Base-by-base conservation (phyloP, 1,140 invertebrate genomes). In the Apocrypta bakeri region DNA sequence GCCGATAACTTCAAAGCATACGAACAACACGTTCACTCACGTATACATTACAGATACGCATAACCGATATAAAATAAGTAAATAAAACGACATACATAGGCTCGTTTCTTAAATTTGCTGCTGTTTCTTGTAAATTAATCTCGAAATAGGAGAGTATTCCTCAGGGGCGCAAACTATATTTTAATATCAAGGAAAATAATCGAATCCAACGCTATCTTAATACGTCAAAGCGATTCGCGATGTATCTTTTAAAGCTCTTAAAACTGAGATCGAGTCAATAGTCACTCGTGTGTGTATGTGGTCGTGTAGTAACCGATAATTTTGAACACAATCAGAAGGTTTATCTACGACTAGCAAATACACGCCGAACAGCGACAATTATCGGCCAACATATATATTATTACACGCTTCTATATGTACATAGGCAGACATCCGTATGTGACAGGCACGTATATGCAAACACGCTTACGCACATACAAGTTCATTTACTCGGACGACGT, bases 331-430 rank as follows among this genome's bases (percentile, higher is more conserved):
- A 78, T 76, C 27, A 61, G 56, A 25, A 76, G n/a, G n/a, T 11
- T 77, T 77, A 40, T 25, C 37, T 48, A 31, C 33, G 27, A 21
- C 61, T 27, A 40, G 40, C 64, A 79, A 79, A 79, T 24, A 79
- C n/a, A 79, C 0, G 37, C 24, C 42, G 66, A 27, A 9, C 64
- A 0, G 48, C 27, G 31, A 69, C 68, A 79, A 79, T 69, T 79
- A 79, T 79, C 31, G 25, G 33, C 1, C 25, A 21, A 79, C 31
- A 1, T 12, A 66, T 33, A 37, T 25, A 66, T 40, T 66, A 76
- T 31, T 31, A 37, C 17, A 77, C 56, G 56, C 17, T 27, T 48
- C 7, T 56, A 21, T 17, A 27, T 27, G 40, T 7, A 21, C 4
- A 37, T 12, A 21, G 4, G 12, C 64, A n/a, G n/a, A 25, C 63